phyloP scores from a whole-genome alignment of 2,113 vertebrate species.

The Axis porcinus region DNA sequence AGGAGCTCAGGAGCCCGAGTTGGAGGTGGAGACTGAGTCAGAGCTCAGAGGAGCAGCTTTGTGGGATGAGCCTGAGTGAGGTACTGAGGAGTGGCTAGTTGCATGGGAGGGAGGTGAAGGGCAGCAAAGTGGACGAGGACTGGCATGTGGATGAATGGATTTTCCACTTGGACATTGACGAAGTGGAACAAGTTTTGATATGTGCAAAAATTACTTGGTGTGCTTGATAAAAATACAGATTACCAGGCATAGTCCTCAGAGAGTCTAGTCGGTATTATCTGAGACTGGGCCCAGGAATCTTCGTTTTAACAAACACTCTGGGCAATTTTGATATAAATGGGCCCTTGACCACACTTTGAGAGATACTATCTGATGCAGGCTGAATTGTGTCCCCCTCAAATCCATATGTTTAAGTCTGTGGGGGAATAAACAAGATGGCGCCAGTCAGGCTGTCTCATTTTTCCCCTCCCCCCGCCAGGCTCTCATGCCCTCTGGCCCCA shows the following conservation, averaged over 20 bases:
- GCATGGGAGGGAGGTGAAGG: not conserved
- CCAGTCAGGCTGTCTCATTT: not conserved
- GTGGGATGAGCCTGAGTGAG: not conserved
- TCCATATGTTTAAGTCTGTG: not conserved
- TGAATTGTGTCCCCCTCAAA: not conserved
- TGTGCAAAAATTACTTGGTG: not conserved
- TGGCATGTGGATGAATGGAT: not conserved
- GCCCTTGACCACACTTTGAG: not conserved
- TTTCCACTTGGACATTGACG: not conserved
- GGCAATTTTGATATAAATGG: not conserved
- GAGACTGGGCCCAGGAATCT: not conserved
- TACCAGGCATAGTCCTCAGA: not conserved
- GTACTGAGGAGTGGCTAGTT: not conserved
- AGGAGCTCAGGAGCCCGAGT: not conserved
- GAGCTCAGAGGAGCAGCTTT: not conserved
- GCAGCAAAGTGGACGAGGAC: not conserved
- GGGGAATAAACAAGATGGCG: not conserved
- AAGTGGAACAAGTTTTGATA: not conserved
- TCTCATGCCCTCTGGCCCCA: not conserved
- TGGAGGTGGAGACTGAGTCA: no score
- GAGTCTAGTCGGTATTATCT: not conserved
- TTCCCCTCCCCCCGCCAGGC: rapidly evolving
- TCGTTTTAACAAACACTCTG: not conserved
- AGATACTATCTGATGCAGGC: not conserved
- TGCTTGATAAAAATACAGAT: not conserved